Percentiles rank a stretch among this genome's conserved stretches.
Conservation (phyloP, 2,113 vertebrate genomes). For the Porphyrio hochstetteri region DNA sequence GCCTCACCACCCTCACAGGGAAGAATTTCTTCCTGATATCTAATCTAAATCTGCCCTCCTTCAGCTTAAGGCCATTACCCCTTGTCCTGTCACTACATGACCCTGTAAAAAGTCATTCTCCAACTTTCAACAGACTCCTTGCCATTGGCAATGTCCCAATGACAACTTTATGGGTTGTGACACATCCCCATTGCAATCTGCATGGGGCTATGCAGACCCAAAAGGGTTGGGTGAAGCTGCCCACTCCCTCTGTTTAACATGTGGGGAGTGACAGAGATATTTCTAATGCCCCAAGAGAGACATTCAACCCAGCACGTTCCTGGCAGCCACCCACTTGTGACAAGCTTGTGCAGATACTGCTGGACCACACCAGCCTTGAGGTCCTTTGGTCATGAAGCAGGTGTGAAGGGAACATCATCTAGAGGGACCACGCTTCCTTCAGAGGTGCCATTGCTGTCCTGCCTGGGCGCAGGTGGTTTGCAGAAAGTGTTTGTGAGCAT, state of each 20-base stretch:
- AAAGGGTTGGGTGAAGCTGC: neutral
- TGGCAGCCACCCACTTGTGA: neutral
- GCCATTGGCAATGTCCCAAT: neutral
- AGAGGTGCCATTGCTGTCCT: neutral
- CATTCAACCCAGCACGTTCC: neutral
- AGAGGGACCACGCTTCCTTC: neutral
- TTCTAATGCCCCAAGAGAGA: neutral
- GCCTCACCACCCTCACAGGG: too few relatives aligned
- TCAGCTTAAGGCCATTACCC: too few relatives aligned
- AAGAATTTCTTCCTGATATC: too few relatives aligned
- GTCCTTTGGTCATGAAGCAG: neutral
- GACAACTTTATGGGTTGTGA: neutral
- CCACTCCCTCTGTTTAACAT: neutral
- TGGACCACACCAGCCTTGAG: neutral
- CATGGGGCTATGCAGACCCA: neutral
- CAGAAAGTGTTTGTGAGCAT: neutral
- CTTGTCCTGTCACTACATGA: too few relatives aligned
- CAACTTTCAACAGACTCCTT: neutral
- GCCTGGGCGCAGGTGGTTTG: accelerated
- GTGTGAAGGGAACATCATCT: neutral
- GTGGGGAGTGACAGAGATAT: neutral
- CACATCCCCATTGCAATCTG: neutral
- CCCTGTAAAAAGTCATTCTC: too few relatives aligned
- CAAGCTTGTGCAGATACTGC: neutral
- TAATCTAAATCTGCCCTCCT: too few relatives aligned